A percentile compares a stretch with the other conserved stretches of the same genome.
These are phyloP conservation scores for Clarias magur DNA, from an alignment of 2,113 vertebrate species.

Conservation along the genomic window DNA sequence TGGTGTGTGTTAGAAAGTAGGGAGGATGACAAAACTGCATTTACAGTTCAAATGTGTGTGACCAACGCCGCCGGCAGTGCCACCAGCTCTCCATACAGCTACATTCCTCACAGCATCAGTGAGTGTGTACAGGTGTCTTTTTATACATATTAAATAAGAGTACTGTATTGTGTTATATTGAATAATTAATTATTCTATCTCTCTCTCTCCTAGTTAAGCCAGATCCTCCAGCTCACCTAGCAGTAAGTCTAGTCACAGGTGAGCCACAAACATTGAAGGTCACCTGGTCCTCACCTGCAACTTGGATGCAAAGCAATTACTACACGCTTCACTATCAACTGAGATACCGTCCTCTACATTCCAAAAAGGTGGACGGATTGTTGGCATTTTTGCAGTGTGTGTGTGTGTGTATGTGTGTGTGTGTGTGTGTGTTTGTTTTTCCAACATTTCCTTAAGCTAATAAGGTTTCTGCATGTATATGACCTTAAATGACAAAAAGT, in stretches of 20 bases:
- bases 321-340: slow-evolving; percentile 61
- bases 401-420: background rate
- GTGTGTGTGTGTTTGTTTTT: background rate
- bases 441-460: too few species aligned
- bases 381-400: too few species aligned
- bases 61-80: slow-evolving; percentile 60
- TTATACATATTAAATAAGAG: too few species aligned
- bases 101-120: slow-evolving; percentile 63
- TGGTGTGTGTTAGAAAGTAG: slow-evolving; percentile 67
- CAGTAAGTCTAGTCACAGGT: slow-evolving; percentile 46
- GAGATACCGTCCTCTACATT: slow-evolving; percentile 58
- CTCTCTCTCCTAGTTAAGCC: slow-evolving; percentile 67
- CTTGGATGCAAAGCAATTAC: slow-evolving; percentile 66
- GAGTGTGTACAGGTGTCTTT: slow-evolving; percentile 42
- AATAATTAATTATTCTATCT: background rate
- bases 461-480: background rate
- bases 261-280: slow-evolving; percentile 55
- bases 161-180: too few species aligned
- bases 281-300: slow-evolving; percentile 62
- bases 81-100: slow-evolving; percentile 54
- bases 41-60: slow-evolving; percentile 66
- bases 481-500: background rate
- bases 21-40: slow-evolving; percentile 51
- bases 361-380: slow-evolving; percentile 50
- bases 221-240: slow-evolving; percentile 65